phyloP scores from a whole-genome alignment of 1,140 invertebrate species.

The Anoplolepis gracilipes region DNA sequence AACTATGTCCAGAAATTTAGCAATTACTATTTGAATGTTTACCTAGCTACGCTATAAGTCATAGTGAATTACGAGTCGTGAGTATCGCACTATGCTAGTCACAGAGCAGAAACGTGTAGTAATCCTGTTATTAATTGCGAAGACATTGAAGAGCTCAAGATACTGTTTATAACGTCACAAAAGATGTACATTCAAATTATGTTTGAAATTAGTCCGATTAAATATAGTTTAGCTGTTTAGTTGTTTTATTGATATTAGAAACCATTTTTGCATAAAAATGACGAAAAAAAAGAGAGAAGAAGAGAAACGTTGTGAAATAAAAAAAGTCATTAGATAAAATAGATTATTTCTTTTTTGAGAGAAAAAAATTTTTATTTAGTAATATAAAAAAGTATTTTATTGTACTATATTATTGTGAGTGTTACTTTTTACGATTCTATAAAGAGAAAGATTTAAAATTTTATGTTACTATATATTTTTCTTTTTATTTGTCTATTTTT shows the following conservation, averaged over 20 bases:
- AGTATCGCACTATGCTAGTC: conserved; percentile 36
- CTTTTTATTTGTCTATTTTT: neutral
- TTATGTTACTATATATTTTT: neutral
- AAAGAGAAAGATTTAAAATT: neutral
- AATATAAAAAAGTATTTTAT: neutral
- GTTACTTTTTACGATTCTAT: neutral
- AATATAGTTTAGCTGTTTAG: neutral
- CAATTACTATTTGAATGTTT: conserved; percentile 41
- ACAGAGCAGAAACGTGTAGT: conserved; percentile 23
- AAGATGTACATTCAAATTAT: neutral
- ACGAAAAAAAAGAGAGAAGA: too few species aligned
- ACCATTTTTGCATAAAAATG: neutral
- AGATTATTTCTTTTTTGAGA: neutral
- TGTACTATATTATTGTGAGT: neutral
- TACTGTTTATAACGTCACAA: conserved; percentile 3
- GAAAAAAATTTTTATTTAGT: neutral
- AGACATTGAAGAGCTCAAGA: conserved; percentile 35
- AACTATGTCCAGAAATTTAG: conserved; percentile 17
- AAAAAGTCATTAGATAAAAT: neutral
- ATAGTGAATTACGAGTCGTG: conserved; percentile 48
- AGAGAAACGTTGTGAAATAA: too few species aligned
- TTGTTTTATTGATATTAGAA: neutral
- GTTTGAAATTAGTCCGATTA: neutral
- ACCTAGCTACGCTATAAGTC: conserved; percentile 27
- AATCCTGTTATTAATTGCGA: conserved; percentile 64